Evolutionary conservation across 1,140 invertebrate genomes (phyloP).

Genomic region (Polyergus mexicanus): DNA sequence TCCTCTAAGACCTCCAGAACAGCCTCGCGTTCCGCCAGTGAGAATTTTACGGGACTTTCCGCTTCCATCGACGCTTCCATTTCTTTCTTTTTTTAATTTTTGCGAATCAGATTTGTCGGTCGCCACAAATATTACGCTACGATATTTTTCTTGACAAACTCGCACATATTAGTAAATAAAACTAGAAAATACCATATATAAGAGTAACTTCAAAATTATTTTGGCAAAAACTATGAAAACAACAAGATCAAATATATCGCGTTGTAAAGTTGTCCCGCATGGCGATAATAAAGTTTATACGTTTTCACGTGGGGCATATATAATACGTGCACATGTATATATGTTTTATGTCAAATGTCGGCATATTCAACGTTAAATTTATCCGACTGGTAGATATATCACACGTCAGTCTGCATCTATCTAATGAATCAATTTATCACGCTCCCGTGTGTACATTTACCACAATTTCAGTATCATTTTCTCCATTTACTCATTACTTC

Average conservation of each 20-base stretch:
- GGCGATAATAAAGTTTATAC: not conserved
- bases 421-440: slow-evolving; percentile 60
- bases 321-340: not conserved
- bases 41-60: slow-evolving; percentile 32
- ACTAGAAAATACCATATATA: not conserved
- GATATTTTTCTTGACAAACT: not conserved
- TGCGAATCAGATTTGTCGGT: not conserved
- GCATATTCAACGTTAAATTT: slow-evolving; percentile 36
- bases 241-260: not conserved
- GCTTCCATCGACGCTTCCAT: slow-evolving; percentile 49
- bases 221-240: not conserved
- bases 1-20: slow-evolving; percentile 79
- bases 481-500: slow-evolving; percentile 25
- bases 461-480: slow-evolving; percentile 7
- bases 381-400: slow-evolving; percentile 13
- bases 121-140: too few species aligned
- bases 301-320: not conserved
- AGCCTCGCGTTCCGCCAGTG: slow-evolving; percentile 49
- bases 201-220: not conserved
- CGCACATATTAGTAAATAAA: too few species aligned
- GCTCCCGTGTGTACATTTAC: not conserved
- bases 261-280: not conserved
- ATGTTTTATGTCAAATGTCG: slow-evolving; percentile 27
- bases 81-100: not conserved
- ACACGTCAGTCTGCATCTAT: slow-evolving; percentile 17